Conservation (phyloP, 2,888 invertebrate genomes). For the Disparrhopalites patrizii region DNA sequence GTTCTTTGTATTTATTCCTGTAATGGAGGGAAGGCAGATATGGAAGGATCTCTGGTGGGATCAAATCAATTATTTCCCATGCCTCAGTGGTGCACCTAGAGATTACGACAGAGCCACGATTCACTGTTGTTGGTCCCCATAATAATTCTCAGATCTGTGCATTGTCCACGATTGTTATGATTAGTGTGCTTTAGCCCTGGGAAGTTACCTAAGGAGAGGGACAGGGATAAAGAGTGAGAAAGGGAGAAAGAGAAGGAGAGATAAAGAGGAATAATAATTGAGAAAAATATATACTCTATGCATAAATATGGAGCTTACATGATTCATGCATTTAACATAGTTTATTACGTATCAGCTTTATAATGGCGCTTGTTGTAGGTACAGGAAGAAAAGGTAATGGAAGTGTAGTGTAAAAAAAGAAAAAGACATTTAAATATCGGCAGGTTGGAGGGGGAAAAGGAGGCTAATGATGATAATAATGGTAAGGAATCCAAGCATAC, state of each 20-base stretch:
- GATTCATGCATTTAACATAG: too few relatives aligned
- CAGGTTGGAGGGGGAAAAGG: background rate
- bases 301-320: too few relatives aligned
- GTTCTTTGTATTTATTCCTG: too few relatives aligned
- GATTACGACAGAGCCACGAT: background rate
- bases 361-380: too few relatives aligned
- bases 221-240: background rate
- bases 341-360: too few relatives aligned
- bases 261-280: background rate
- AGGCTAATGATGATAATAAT: conserved; percentile 1
- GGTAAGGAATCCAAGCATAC: background rate
- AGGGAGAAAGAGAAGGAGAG: background rate
- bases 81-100: background rate
- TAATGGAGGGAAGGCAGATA: too few relatives aligned
- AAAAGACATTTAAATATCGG: background rate
- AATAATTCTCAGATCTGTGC: too few relatives aligned
- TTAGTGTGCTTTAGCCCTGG: too few relatives aligned
- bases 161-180: too few relatives aligned
- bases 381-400: background rate
- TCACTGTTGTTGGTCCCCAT: too few relatives aligned
- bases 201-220: background rate
- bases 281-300: background rate
- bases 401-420: background rate
- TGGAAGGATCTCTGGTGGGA: background rate
- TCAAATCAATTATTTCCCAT: background rate